Base-by-base conservation (phyloP, 2,888 invertebrate species). In the Ethmia dodecea region DNA sequence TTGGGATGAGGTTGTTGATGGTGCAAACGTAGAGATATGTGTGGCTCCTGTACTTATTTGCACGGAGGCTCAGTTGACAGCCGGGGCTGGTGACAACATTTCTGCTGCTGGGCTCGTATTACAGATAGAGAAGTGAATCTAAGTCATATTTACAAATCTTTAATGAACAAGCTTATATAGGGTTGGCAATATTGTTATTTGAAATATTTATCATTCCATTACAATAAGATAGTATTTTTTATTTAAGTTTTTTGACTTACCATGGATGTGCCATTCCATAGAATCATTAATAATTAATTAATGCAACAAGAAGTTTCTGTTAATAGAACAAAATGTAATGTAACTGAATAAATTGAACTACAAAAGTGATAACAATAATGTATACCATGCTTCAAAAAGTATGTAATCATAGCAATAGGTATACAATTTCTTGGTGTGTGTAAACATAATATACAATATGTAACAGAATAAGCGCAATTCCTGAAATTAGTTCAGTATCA, bases 51-150 rank as follows among this genome's bases (percentile, higher is more conserved):
- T 94, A 4, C 76, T 95, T 14, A 94, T 95, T 2, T 95, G 95
- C 59, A 94, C 93, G 0, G 88, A 93, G 49, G 94, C 93, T 0
- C 89, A 90, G 40, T 90, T 94, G 55, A 95, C 95, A 0, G 95
- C 93, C 0, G 95, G 95, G 0, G 95, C 94, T 6, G 95, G 95
- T 0, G 95, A 95, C 64, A 95, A 95, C 60, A 93, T 95, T 45
- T 95, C 95, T 0, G 93, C 94, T n/a, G 93, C 95, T 1, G 95
- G 94, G n/a, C 76, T 95, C 10, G 91, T 90, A n/a, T 76, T 90
- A 34, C 92, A 92, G 68, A 87, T 92, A 39, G 88, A 84, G 40
- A 78, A 76, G 59, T 81, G 48, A 74, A 47, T 55, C 40, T 54
- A 50, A 52, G 40, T 43, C 45, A 54, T 25, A 35, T 31, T 25